Evolutionary conservation across 2,888 invertebrate species (phyloP), one percentile per base, ranked within the genome.

Genomic region (Leptura quadrifasciata): DNA sequence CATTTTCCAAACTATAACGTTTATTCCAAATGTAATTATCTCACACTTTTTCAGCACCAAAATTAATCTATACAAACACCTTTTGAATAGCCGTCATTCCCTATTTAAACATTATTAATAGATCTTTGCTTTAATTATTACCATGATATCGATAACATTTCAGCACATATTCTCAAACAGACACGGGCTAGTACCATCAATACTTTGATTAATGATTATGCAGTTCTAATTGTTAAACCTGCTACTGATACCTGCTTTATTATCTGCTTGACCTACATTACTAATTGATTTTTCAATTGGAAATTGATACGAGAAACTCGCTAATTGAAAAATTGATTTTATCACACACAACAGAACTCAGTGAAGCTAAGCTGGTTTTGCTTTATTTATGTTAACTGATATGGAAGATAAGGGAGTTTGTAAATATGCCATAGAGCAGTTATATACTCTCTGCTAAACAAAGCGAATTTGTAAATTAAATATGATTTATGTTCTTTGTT

Each of bases 141-240:
- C 58, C 24, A 12, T 24, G 1, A 10, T 55, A 55, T 55, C 6
- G 18, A 10, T 55, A 10, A 4, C 9, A 55, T 55, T 55, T 55
- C 2, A 55, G 15, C 57, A 10, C 57, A 12, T 57, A 27, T 57
- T 27, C 55, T 31, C 35, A 54, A 57, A 54, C 35, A 27, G 55
- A 27, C 68, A 57, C 68, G 9, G 55, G 20, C 68, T 55, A 55
- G 68, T 15, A 68, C 68, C 68, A 57, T 18, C 68, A 31, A 24
- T 10, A 35, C 71, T 76, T 79, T 81, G 81, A 81, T 81, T 80
- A 79, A 81, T 81, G 81, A 76, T 78, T 80, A 76, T 76, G 79
- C 75, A 75, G 76, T 58, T 72, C 74, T 71, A 76, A 79, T 79
- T 79, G 79, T 81, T 74, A 76, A 80, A 74, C 75, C 76, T 74